Conservation (phyloP, 2,113 vertebrate genomes). For the Gulo gulo region DNA sequence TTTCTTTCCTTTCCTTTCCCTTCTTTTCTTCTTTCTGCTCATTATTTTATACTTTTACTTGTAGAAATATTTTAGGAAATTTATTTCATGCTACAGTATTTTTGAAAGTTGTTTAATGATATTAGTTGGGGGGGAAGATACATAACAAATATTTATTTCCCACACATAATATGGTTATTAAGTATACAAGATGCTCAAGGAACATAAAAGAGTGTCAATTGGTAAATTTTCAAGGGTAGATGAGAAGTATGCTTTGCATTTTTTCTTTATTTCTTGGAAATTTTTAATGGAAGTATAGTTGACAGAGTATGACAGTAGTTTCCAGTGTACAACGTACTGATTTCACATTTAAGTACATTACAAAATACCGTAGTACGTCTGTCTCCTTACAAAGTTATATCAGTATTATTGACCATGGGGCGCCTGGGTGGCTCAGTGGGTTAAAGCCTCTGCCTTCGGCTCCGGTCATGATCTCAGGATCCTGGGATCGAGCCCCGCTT, state of each 20-base stretch:
- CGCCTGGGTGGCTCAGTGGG: no score
- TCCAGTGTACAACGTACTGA: not conserved
- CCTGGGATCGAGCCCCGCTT: no score
- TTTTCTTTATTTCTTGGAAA: not conserved
- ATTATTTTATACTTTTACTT: not conserved
- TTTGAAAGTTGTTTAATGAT: not conserved
- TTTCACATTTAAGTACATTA: not conserved
- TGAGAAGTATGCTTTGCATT: not conserved
- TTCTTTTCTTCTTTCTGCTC: not conserved
- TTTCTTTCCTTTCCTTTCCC: not conserved
- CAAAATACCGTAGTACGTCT: not conserved
- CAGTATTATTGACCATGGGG: not conserved
- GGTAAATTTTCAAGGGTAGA: not conserved
- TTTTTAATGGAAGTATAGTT: not conserved
- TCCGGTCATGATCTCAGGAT: no score
- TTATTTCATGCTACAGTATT: not conserved
- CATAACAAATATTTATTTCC: not conserved
- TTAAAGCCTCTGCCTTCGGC: no score
- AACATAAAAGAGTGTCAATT: not conserved
- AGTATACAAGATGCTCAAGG: not conserved
- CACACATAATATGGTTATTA: not conserved
- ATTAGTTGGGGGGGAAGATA: not conserved
- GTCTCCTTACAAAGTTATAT: not conserved
- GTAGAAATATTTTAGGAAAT: not conserved
- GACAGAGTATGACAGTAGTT: not conserved